phyloP scores from a whole-genome alignment of 1,140 invertebrate genomes.

The Eulimnadia texana region DNA sequence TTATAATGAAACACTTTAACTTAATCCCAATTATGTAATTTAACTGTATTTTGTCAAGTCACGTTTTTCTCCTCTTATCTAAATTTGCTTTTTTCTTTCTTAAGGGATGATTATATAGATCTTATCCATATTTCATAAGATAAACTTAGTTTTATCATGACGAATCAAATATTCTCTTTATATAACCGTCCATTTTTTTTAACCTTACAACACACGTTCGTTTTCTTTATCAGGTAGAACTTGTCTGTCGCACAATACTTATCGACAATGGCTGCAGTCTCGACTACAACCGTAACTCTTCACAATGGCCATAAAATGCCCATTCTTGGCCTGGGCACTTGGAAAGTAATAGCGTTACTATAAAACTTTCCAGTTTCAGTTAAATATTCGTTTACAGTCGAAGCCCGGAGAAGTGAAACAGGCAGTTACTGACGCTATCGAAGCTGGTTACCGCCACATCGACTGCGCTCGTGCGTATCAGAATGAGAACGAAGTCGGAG shows the following conservation, averaged over 20 bases:
- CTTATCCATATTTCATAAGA: too few relatives aligned
- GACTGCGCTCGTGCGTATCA: conserved; percentile 73
- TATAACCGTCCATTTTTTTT: too few relatives aligned
- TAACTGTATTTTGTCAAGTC: too few relatives aligned
- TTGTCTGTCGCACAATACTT: not conserved
- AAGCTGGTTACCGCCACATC: conserved; percentile 72
- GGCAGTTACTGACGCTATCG: conserved; percentile 52
- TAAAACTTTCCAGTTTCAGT: not conserved
- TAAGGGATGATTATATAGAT: too few relatives aligned
- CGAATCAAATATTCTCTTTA: too few relatives aligned
- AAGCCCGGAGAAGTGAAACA: conserved; percentile 41
- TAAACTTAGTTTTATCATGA: too few relatives aligned
- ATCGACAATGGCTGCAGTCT: not conserved
- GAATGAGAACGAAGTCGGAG: conserved; percentile 71
- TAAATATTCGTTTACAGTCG: conserved; percentile 33
- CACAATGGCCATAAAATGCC: conserved; percentile 30
- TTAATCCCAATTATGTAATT: too few relatives aligned
- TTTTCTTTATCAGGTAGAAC: not conserved
- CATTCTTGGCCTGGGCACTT: conserved; percentile 35
- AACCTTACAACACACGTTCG: too few relatives aligned
- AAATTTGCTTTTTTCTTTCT: too few relatives aligned
- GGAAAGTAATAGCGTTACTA: conserved; percentile 26
- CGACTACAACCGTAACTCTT: conserved; percentile 21
- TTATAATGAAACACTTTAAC: too few relatives aligned
- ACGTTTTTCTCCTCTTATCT: too few relatives aligned